These are phyloP conservation scores for Meganola albula DNA, from an alignment of 2,888 invertebrate genomes.

Conservation along the genomic window DNA sequence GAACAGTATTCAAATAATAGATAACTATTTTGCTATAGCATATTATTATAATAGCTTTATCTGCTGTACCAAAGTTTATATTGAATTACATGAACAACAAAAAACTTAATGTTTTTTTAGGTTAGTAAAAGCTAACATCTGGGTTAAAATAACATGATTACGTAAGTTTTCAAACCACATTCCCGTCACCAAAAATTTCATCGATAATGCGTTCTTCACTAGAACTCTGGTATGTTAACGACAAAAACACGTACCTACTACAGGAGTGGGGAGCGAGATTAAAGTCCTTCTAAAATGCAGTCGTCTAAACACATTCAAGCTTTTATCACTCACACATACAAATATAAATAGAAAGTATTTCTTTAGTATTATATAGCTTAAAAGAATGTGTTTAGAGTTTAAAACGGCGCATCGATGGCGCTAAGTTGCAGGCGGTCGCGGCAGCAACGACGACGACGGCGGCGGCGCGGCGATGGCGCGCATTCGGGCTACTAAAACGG, in stretches of 20 bases:
- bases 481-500: conserved; percentile 57
- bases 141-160: conserved; percentile 20
- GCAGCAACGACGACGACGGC: no score
- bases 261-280: conserved; percentile 55
- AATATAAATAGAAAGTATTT: conserved; percentile 26
- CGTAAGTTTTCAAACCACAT: conserved; percentile 29
- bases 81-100: no score
- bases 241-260: conserved; percentile 51
- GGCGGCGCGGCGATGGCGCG: no score
- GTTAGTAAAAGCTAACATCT: no score
- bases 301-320: conserved; percentile 57
- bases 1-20: no score
- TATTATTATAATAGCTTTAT: no score
- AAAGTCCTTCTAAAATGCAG: conserved; percentile 69
- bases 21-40: no score
- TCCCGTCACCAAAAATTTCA: conserved; percentile 33
- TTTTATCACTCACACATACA: conserved; percentile 51
- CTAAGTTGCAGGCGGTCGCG: conserved; percentile 42
- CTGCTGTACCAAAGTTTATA: no score
- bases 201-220: conserved; percentile 43
- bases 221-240: conserved; percentile 57
- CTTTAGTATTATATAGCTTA: conserved; percentile 43
- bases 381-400: conserved; percentile 33
- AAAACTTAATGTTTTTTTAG: no score
- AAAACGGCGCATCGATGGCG: conserved; percentile 27